These are phyloP conservation scores for Parazoanthus darwini DNA, from an alignment of 92 coral and sea anemone genomes.

Conservation along the genomic window DNA sequence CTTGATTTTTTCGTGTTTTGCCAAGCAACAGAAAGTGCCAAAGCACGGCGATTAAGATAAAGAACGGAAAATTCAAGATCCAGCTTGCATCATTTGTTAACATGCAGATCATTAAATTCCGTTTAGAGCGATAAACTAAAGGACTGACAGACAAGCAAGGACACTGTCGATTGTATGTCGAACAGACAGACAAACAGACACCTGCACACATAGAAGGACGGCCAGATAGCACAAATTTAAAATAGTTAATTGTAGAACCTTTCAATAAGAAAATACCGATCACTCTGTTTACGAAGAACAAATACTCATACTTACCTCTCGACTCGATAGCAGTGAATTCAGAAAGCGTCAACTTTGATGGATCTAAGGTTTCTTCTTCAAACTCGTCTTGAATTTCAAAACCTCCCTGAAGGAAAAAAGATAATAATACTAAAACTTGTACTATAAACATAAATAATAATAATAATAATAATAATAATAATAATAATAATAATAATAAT, in stretches of 20 bases:
- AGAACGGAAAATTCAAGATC: not conserved
- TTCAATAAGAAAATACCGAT: not conserved
- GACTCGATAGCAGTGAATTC: slow-evolving; percentile 79
- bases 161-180: not conserved
- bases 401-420: slow-evolving; percentile 19
- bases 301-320: slow-evolving; percentile 60
- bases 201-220: not conserved
- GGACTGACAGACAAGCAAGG: not conserved
- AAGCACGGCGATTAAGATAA: no score
- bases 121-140: no score
- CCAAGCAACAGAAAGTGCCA: no score
- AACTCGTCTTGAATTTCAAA: slow-evolving; percentile 20
- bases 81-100: no score
- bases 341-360: slow-evolving; percentile 78
- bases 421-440: no score
- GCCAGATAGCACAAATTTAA: not conserved
- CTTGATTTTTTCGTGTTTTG: no score
- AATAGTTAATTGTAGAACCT: not conserved
- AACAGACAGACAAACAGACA: not conserved
- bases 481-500: no score
- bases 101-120: not conserved
- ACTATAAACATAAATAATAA: no score
- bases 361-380: slow-evolving; percentile 52
- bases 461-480: no score
- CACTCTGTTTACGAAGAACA: not conserved